Evolutionary conservation across 2,113 vertebrate genomes (phyloP), one percentile per base, ranked within the genome.

Genomic region (Kryptolebias marmoratus): DNA sequence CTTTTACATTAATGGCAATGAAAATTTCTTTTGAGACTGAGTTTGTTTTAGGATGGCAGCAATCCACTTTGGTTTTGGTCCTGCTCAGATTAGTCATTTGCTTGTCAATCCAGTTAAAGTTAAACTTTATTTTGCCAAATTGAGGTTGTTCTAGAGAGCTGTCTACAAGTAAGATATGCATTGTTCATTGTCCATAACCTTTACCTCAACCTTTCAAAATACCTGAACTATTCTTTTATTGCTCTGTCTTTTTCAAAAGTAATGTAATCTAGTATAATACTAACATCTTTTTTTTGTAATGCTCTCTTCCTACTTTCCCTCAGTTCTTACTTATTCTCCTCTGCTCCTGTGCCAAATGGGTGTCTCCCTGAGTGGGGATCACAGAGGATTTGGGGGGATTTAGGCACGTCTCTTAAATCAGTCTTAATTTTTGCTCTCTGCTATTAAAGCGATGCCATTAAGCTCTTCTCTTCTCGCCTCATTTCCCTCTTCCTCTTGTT

Each of bases 381-480:
- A 97, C 94, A 94, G 95, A 95, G 96, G 95, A 98, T 97, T 91
- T 92, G 95, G 94, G 94, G 81, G 80, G 92, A 95, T 95, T 90
- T 86, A 87, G 89, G 78, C 62, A 64, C 1, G 72, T 81, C 83
- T 87, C 91, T 91, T 99, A 98, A 98, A 98, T 98, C 97, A 99
- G 96, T 98, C 97, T 98, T 99, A 98, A 99, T 99, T 98, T 92
- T 99, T 97, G 97, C 97, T 97, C 97, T 97, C 95, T 93, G 88
- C 96, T 95, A 98, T 98, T 99, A 98, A 98, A 98, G 97, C 96
- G 95, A 94, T 91, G 88, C 97, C 97, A 98, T 99, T 98, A 99
- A 96, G 96, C 96, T 95, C 94, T 94, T 91, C 88, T 92, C 90
- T 96, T 94, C 96, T 95, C 96, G 96, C 95, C 96, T 98, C 98